Evolutionary conservation across 37 sponge, comb jelly and placozoan genomes (phyloP).

Genomic region (Diacarnus erythraeanus): DNA sequence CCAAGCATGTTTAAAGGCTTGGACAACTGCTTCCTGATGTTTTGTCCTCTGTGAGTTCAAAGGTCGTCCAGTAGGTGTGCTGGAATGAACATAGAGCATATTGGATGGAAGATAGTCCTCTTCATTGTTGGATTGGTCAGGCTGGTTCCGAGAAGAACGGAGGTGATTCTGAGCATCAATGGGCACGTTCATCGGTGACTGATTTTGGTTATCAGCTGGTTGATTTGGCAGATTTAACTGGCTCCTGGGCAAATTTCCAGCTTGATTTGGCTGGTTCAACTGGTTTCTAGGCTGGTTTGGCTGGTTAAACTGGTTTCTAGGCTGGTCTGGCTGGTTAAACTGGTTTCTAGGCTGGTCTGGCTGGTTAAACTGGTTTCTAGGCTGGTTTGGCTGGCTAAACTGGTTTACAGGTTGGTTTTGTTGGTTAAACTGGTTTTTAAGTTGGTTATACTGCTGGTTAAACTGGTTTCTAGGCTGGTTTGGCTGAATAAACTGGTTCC

Average conservation of each 20-base stretch:
- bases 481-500: too few relatives aligned
- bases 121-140: too few relatives aligned
- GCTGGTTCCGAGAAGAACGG: not conserved
- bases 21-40: constrained; percentile 70
- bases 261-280: not conserved
- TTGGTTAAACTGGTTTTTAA: not conserved
- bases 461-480: not conserved
- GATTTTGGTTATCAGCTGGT: not conserved
- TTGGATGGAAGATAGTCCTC: too few relatives aligned
- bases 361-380: not conserved
- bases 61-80: not conserved
- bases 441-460: not conserved
- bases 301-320: not conserved
- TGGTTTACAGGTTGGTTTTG: not conserved
- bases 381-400: not conserved
- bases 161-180: not conserved
- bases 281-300: not conserved
- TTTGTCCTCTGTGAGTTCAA: not conserved
- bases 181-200: not conserved
- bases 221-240: not conserved
- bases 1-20: constrained; percentile 90
- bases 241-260: not conserved
- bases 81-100: constrained; percentile 14
- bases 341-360: not conserved
- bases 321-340: not conserved